Evolutionary conservation across 2,797 vertebrate genomes (phyloP).

Genomic region (Lepilemur ruficaudatus): DNA sequence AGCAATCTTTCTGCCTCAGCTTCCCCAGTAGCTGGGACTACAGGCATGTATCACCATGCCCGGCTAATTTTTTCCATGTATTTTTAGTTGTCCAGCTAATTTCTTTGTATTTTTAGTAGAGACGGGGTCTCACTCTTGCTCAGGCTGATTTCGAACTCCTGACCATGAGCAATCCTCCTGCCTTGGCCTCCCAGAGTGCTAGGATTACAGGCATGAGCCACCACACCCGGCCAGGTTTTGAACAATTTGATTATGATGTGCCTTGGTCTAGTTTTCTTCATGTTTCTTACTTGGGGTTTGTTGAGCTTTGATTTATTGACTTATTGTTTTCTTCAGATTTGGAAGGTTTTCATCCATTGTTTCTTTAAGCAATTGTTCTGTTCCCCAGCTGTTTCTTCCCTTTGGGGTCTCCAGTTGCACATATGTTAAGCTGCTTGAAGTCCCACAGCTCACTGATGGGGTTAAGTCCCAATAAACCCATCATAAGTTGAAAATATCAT

Average conservation of each 20-base stretch:
- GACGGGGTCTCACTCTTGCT: no score
- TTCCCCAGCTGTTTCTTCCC: neutral
- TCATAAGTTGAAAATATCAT: neutral
- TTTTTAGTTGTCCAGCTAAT: no score
- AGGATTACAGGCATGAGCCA: no score
- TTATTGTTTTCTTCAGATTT: conserved; percentile 44
- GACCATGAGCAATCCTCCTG: no score
- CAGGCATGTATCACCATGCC: no score
- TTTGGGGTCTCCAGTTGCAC: neutral
- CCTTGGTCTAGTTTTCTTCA: conserved; percentile 1
- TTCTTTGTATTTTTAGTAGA: no score
- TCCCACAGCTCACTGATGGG: neutral
- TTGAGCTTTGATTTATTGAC: conserved; percentile 32
- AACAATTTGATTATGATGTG: neutral
- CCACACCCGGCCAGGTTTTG: neutral
- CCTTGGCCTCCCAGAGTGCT: no score
- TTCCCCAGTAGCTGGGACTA: no score
- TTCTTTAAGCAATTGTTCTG: neutral
- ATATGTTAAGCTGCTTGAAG: neutral
- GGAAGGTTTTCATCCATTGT: neutral
- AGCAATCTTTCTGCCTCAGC: no score
- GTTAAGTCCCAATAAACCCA: neutral
- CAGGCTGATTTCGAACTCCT: no score
- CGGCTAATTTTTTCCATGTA: no score
- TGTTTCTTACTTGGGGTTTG: neutral